Percentiles rank a stretch among this genome's conserved stretches.
These are phyloP conservation scores for Liopterus haemorrhoidalis DNA, from an alignment of 2,888 invertebrate species.

Conservation along the genomic window DNA sequence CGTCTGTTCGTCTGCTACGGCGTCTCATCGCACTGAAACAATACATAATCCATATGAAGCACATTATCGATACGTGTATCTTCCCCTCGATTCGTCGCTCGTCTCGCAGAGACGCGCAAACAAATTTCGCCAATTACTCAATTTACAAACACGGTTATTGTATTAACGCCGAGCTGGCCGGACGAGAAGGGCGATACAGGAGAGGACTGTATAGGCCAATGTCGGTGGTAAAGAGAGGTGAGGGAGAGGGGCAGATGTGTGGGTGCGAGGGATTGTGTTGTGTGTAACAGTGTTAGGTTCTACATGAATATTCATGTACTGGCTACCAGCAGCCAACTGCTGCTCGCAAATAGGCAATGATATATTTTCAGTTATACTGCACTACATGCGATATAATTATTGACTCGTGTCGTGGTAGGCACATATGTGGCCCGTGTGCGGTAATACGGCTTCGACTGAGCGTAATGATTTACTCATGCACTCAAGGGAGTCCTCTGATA, in stretches of 20 bases:
- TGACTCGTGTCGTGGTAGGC: conserved; percentile 26
- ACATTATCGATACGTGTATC: not conserved
- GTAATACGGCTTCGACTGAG: not conserved
- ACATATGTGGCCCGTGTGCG: conserved; percentile 1
- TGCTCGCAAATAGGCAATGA: conserved; percentile 31
- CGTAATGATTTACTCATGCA: conserved; percentile 16
- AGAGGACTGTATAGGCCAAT: conserved; percentile 11
- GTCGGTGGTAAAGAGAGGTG: too few species aligned
- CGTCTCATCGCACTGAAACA: conserved; percentile 13
- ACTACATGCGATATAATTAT: conserved; percentile 33
- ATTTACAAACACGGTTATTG: conserved; percentile 24
- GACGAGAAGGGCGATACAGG: conserved; percentile 22
- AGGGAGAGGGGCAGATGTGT: not conserved
- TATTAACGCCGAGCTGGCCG: conserved; percentile 24
- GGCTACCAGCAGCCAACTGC: not conserved
- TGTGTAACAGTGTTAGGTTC: conserved; percentile 7
- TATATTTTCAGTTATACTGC: conserved; percentile 34
- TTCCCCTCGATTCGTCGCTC: not conserved
- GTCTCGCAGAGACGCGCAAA: conserved; percentile 9
- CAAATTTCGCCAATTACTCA: conserved; percentile 23
- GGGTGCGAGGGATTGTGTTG: not conserved
- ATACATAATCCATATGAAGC: conserved; percentile 11
- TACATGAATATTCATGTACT: conserved; percentile 17
- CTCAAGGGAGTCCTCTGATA: too few species aligned
- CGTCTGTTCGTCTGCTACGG: conserved; percentile 6